A percentile compares a stretch with the other conserved stretches of the same genome.
phyloP scores from a whole-genome alignment of 2,888 invertebrate genomes.

The Thymelicus lineola region DNA sequence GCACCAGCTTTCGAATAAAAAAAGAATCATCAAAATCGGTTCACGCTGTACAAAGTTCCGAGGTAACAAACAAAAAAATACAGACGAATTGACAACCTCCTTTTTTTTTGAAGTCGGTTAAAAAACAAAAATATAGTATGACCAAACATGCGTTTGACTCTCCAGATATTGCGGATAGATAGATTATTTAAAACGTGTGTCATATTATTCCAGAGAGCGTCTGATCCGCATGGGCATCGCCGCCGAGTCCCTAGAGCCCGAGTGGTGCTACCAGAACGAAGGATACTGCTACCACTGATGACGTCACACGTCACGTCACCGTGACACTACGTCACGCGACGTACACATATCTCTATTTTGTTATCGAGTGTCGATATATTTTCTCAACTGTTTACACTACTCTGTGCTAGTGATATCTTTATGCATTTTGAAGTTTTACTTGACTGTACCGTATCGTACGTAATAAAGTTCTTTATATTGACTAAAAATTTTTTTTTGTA shows the following conservation, averaged over 20 bases:
- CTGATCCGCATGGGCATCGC: conserved; percentile 88
- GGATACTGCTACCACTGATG: conserved; percentile 84
- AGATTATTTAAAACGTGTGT: neutral
- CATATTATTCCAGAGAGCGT: conserved; percentile 85
- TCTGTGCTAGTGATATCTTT: neutral
- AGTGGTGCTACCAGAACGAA: conserved; percentile 94
- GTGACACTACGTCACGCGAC: neutral
- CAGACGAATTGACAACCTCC: too few species aligned
- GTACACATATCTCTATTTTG: conserved; percentile 18
- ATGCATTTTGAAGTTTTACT: conserved; percentile 3
- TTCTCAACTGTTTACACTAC: neutral
- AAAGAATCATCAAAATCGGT: too few species aligned
- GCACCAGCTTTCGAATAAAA: too few species aligned
- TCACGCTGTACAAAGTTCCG: too few species aligned
- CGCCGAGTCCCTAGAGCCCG: conserved; percentile 92
- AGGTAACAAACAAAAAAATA: too few species aligned
- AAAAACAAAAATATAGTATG: too few species aligned
- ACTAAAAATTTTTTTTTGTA: neutral
- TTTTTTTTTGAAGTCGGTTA: too few species aligned
- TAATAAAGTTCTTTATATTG: conserved; percentile 4
- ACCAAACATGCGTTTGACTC: too few species aligned
- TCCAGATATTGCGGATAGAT: too few species aligned
- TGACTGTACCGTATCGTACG: conserved; percentile 11
- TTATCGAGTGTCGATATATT: conserved; percentile 15
- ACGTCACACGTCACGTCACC: neutral